A percentile compares a stretch with the other conserved stretches of the same genome.
These are phyloP conservation scores for Pavo muticus DNA, from an alignment of 2,113 vertebrate genomes.

Conservation along the genomic window DNA sequence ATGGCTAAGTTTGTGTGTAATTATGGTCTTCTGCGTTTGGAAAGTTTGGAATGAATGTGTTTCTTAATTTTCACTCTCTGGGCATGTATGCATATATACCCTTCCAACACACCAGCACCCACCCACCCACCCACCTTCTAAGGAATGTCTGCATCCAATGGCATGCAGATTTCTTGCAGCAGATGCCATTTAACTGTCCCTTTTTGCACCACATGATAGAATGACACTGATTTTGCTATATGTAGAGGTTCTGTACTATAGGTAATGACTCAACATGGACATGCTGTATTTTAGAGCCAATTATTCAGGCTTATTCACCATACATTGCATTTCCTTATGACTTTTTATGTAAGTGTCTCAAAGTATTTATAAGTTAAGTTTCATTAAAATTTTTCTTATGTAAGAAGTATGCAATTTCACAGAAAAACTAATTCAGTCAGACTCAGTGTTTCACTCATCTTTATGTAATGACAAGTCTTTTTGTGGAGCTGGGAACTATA, in stretches of 20 bases:
- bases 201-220: not conserved
- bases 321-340: not conserved
- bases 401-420: not conserved
- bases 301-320: constrained; percentile 26
- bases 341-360: constrained; percentile 19
- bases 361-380: constrained; percentile 14
- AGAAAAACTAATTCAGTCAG: not conserved
- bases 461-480: not conserved
- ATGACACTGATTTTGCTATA: constrained; percentile 1
- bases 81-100: not conserved
- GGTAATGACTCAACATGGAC: constrained; percentile 19
- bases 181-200: not conserved
- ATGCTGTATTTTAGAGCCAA: constrained; percentile 40
- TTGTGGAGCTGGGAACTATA: not conserved
- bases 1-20: not conserved
- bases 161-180: not conserved
- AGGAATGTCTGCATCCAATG: not conserved
- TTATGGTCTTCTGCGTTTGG: not conserved
- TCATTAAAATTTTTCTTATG: not conserved
- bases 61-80: not conserved
- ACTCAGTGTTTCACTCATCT: not conserved
- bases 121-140: not conserved
- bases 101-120: not conserved
- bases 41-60: not conserved
- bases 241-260: not conserved